Percentiles rank a stretch among this genome's conserved stretches.
These are phyloP conservation scores for Alectoris magna DNA, from an alignment of 2,797 vertebrate species.

Conservation along the genomic window DNA sequence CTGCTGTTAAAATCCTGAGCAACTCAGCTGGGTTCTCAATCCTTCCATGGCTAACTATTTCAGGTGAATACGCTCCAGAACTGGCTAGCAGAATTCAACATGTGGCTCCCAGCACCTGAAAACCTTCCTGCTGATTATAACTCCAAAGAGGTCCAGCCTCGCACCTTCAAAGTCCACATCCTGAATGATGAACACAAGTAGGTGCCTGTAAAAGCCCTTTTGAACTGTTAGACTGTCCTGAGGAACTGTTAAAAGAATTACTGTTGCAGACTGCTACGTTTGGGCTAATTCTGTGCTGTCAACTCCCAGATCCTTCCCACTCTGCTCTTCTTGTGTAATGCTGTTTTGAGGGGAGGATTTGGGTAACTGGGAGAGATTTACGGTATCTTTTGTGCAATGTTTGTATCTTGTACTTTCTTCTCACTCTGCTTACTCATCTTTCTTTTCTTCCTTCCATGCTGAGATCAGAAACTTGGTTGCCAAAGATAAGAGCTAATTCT, in stretches of 20 bases:
- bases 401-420: background rate
- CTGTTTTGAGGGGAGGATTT: background rate
- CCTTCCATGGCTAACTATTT: constrained; percentile 17
- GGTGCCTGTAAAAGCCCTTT: constrained; percentile 58
- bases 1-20: background rate
- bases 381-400: background rate
- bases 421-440: background rate
- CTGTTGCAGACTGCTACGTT: background rate
- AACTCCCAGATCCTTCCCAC: background rate
- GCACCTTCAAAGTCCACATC: constrained; percentile 95
- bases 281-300: background rate
- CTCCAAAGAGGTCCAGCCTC: constrained; percentile 83
- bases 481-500: background rate
- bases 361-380: background rate
- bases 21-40: background rate
- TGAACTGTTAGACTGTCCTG: background rate
- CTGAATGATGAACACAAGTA: constrained; percentile 99
- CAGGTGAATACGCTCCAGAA: constrained; percentile 99
- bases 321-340: background rate
- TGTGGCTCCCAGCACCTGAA: constrained; percentile 95
- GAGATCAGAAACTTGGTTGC: background rate
- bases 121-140: constrained; percentile 87
- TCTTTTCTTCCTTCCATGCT: background rate
- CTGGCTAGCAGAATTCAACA: constrained; percentile 97
- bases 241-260: background rate